Base-by-base conservation (phyloP, 1,140 invertebrate genomes). In the Tetramorium alpestre region DNA sequence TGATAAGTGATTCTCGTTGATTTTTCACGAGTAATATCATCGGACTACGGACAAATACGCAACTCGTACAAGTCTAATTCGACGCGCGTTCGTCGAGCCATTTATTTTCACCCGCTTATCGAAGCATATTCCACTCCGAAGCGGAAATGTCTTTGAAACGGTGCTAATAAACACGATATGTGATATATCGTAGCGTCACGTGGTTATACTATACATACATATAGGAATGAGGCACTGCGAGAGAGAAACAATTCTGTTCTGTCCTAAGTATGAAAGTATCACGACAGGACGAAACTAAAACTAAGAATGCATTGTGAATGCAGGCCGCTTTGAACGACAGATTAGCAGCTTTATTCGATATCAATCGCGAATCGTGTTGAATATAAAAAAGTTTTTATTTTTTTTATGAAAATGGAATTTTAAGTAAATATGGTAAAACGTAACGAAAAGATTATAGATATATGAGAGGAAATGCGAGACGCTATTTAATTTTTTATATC, bases 401-500 rank as follows among this genome's bases (percentile, higher is more conserved):
- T 91, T 91, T 90, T 90, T 90, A 87, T 80, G 56, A 76, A 58
- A 87, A 64, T 41, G 54, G 56, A 84, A 86, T 88, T 91, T 90
- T 87, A 87, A 86, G 81, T 88, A 78, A 90, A 67, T 86, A 81
- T n/a, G 65, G 33, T 75, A 65, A 69, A 85, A 41, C 6, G 13
- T 58, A 72, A 82, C 38, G 78, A 69, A 28, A 54, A 73, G n/a
- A 80, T 90, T 73, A 78, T 56, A 86, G 58, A 88, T 89, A 88
- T 88, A 90, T 73, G 58, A 84, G 47, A 88, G 75, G 56, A 85
- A 82, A 88, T 88, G 70, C 72, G 54, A 90, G 67, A 86, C 76
- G 62, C 85, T 87, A 90, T 92, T 91, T 90, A 92, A 86, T 90
- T 90, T 85, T 90, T 87, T 87, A 88, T 77, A 76, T 87, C 60